Base-by-base conservation (phyloP, 2,888 invertebrate genomes). In the Lordiphosa andalusiaca region DNA sequence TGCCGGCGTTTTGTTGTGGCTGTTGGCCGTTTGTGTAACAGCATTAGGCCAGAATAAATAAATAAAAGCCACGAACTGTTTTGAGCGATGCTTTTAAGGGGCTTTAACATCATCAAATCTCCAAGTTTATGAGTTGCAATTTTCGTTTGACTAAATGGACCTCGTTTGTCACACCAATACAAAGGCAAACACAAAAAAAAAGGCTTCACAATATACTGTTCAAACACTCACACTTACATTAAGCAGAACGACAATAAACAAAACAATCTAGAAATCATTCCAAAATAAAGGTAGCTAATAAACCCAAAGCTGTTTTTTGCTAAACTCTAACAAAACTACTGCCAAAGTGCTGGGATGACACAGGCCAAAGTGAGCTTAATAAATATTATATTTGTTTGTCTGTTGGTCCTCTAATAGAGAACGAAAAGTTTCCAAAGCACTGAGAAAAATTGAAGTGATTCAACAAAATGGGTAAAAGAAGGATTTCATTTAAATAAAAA, bases 101-200 rank as follows among this genome's bases (percentile, higher is more conserved):
- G 58, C 63, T 48, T 40, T 67, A 63, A 39, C 58, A 51, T 64
- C 56, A 61, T 66, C 56, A 61, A 69, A 59, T 66, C 70, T 36
- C 46, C 44, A 57, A 62, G 46, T 67, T 83, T 83, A 72, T 75
- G 76, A 83, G 73, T 66, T 75, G 76, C 84, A 82, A 12, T 66
- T 65, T 54, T 55, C 42, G 42, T 25, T 25, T 7, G 7, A 25
- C 7, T 6, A 25, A 25, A 25, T 25, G 48, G 46, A 39, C 9
- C 50, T 50, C 25, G 5, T 13, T 51, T 53, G 47, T 51, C 10
- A 13, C 21, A 46, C 48, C 38, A 55, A 48, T 46, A 21, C 21
- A n/a, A 42, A 52, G 23, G 6, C 25, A 37, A 37, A 12, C 30
- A 40, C 30, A 40, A 42, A 61, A 21, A 56, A 4, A 16, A 9